Evolutionary conservation across 2,113 vertebrate genomes (phyloP), one percentile per base, ranked within the genome.

Genomic region (Ammospiza nelsoni): DNA sequence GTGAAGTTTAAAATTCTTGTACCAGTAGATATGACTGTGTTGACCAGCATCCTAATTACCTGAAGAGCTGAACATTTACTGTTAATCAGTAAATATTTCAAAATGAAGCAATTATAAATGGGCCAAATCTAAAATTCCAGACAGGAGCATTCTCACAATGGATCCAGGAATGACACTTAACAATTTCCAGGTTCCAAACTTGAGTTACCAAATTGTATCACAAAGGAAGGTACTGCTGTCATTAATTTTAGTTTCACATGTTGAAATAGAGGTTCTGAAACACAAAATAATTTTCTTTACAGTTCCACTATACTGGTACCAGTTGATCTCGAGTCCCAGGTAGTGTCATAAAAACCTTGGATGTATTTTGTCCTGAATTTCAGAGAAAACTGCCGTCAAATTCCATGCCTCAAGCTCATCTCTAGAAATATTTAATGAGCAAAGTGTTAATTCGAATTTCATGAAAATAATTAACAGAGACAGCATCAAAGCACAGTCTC

Each of bases 381-480:
- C 65, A 91, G 84, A 87, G 81, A 57, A 89, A 89, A 58, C 55
- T 57, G 21, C 39, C 43, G 77, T 84, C 75, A 67, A 71, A 68
- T 48, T 28, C 29, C 35, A 15, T 66, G 76, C 51, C 91, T 89
- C 52, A 35, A 91, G 73, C 72, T 89, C 52, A 57, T 46, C 52
- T 81, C 48, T 87, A 75, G 52, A 82, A 94, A 37, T 81, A 84
- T 13, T 90, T 95, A 82, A 78, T 74, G n/a, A 81, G 39, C 37
- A 81, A 84, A 77, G 11, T 72, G 67, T 86, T 55, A 59, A 67
- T 87, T 80, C 69, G 78, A 43, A 52, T 87, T 84, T 41, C 39
- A 59, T 86, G 43, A 66, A 84, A 89, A 80, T 87, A 92, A 87
- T 93, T 71, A 86, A 71, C 46, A 67, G 43, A 75, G 43, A 28